Evolutionary conservation across 2,888 invertebrate species (phyloP).

Genomic region (Mylabris sibirica): DNA sequence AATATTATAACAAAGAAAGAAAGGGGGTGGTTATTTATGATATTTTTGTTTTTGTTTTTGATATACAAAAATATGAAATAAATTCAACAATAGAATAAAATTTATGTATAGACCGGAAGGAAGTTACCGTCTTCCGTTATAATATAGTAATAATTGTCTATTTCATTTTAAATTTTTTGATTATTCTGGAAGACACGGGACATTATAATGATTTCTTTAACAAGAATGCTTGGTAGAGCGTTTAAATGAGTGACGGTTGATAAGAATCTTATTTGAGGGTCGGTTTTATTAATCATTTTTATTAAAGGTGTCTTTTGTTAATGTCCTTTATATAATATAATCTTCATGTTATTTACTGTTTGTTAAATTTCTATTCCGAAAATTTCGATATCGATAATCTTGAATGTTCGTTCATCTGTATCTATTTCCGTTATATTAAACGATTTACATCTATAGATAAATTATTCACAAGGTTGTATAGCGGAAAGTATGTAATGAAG

Average conservation of each 20-base stretch:
- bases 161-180: neutral
- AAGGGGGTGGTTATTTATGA: conserved; percentile 11
- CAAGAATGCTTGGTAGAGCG: neutral
- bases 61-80: neutral
- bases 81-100: neutral
- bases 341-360: neutral
- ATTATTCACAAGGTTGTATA: neutral
- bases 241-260: conserved; percentile 4
- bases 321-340: neutral
- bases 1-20: conserved; percentile 1
- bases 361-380: neutral
- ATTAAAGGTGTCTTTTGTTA: neutral
- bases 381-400: neutral
- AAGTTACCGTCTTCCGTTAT: neutral
- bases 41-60: too few relatives aligned
- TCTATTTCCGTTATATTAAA: conserved; percentile 1
- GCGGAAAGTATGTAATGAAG: neutral
- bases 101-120: neutral
- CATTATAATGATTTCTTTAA: neutral
- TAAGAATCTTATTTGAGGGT: neutral
- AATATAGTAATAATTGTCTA: neutral
- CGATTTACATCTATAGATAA: neutral
- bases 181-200: neutral
- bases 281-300: neutral
- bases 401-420: neutral